Evolutionary conservation across 1,140 invertebrate genomes (phyloP).

Genomic region (Grapholita molesta): DNA sequence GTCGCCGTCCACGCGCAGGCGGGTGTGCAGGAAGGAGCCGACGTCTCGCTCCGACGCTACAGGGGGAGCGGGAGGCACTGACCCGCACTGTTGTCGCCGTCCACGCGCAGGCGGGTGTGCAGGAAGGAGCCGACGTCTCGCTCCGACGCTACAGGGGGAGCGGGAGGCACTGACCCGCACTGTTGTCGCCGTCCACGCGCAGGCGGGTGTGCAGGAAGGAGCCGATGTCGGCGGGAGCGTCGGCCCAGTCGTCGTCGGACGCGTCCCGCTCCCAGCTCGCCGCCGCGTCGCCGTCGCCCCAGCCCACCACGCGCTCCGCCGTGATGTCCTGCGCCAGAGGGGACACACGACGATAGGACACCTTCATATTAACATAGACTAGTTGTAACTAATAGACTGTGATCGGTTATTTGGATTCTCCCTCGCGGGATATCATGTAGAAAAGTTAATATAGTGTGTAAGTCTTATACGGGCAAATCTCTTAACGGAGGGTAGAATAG

Average conservation of each 20-base stretch:
- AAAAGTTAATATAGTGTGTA: too few relatives aligned
- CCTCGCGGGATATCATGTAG: too few relatives aligned
- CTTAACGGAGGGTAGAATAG: too few relatives aligned
- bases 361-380: too few relatives aligned
- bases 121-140: slow-evolving; percentile 58
- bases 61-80: too few relatives aligned
- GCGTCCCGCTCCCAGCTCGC: slow-evolving; percentile 43
- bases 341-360: too few relatives aligned
- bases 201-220: slow-evolving; percentile 61
- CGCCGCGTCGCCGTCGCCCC: slow-evolving; percentile 39
- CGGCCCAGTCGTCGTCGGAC: slow-evolving; percentile 72
- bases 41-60: slow-evolving; percentile 42
- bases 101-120: slow-evolving; percentile 52
- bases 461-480: too few relatives aligned
- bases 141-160: slow-evolving; percentile 34
- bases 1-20: slow-evolving; percentile 54
- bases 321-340: slow-evolving; percentile 53
- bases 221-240: slow-evolving; percentile 60
- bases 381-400: too few relatives aligned
- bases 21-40: slow-evolving; percentile 60
- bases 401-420: too few relatives aligned
- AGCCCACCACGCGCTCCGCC: slow-evolving; percentile 55
- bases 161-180: slow-evolving; percentile 73
- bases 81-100: slow-evolving; percentile 76
- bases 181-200: slow-evolving; percentile 66